phyloP scores from a whole-genome alignment of 2,113 vertebrate species.

The Orientallactaga bullata region DNA sequence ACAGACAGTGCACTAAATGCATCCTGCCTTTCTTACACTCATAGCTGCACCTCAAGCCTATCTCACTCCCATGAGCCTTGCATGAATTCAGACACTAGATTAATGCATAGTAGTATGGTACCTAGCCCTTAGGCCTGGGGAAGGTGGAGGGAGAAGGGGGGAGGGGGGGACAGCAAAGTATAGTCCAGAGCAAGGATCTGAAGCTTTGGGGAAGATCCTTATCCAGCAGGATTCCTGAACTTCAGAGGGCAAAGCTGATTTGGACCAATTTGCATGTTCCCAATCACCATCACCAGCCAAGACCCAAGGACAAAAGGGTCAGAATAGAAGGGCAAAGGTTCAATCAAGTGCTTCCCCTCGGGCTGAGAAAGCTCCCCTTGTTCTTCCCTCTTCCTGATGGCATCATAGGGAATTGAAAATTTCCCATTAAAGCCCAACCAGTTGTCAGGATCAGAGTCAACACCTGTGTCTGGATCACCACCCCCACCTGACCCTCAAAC shows the following conservation, averaged over 20 bases:
- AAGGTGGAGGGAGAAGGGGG: background rate
- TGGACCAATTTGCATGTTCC: background rate
- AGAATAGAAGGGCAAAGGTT: background rate
- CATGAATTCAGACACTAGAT: fast-evolving
- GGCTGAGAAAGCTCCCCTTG: background rate
- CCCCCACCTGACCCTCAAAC: background rate
- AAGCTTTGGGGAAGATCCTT: background rate
- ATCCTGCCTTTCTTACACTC: background rate
- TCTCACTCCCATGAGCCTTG: background rate
- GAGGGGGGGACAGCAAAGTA: background rate
- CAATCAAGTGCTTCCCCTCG: background rate
- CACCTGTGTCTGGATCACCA: background rate
- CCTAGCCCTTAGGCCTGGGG: background rate
- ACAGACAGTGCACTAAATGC: background rate
- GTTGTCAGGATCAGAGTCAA: no score
- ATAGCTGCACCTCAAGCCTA: background rate
- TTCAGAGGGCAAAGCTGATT: background rate
- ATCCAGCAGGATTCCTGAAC: background rate
- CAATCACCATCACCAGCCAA: background rate
- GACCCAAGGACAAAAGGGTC: background rate
- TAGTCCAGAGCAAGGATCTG: background rate
- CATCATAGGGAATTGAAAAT: background rate
- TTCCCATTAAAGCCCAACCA: background rate
- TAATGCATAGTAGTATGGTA: background rate
- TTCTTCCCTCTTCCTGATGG: background rate